A percentile compares a stretch with the other conserved stretches of the same genome.
Conservation (phyloP, 2,113 vertebrate species). For the Triplophysa rosa region DNA sequence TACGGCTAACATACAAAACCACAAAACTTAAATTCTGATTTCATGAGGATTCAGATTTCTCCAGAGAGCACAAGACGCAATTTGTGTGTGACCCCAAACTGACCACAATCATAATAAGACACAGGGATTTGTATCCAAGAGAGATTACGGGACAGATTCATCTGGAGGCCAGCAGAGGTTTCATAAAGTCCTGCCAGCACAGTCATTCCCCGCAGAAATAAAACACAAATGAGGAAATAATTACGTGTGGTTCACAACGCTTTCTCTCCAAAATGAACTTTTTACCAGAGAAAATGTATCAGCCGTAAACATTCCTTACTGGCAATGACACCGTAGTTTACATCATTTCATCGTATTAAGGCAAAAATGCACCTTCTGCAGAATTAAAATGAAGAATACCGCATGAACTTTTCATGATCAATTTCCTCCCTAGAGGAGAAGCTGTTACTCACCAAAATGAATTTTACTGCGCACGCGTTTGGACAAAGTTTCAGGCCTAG, state of each 20-base stretch:
- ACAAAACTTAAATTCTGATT: no score
- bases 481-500: no score
- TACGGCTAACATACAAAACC: no score
- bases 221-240: conserved; percentile 25
- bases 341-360: neutral
- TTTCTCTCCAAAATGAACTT: no score
- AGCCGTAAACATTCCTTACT: neutral
- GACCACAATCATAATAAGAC: conserved; percentile 50
- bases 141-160: conserved; percentile 39
- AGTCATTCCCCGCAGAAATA: neutral
- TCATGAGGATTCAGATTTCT: neutral
- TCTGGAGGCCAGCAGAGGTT: conserved; percentile 49
- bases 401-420: no score
- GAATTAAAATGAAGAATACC: no score
- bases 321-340: neutral
- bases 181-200: conserved; percentile 30
- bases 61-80: conserved; percentile 19
- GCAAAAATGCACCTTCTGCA: no score
- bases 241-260: neutral
- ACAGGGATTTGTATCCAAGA: conserved; percentile 51
- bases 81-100: conserved; percentile 50
- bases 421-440: no score
- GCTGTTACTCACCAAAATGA: no score
- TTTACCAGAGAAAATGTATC: no score
- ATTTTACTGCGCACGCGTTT: no score